Conservation (phyloP, 2,797 vertebrate species). For the Diplodus sargus region DNA sequence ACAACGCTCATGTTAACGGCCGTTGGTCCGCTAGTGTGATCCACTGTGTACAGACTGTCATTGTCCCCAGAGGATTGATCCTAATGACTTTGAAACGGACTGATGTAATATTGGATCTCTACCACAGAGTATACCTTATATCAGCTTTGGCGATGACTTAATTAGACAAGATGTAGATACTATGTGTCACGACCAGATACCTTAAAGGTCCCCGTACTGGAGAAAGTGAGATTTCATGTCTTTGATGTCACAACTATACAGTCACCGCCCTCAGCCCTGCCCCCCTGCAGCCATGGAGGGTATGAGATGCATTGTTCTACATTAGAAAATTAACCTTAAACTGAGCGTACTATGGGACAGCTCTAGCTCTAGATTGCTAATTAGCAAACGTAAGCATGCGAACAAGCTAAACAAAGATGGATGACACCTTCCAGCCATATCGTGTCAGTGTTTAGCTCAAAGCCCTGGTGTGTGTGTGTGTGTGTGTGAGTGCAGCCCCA, state of each 20-base stretch:
- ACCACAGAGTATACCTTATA: no score
- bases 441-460: not conserved
- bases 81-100: no score
- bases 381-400: not conserved
- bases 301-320: no score
- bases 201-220: not conserved
- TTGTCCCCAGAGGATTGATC: no score
- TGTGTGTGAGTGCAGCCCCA: not conserved
- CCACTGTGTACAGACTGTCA: no score
- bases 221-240: no score
- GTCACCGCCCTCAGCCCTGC: no score
- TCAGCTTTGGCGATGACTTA: not conserved
- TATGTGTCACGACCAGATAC: not conserved
- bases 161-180: not conserved
- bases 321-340: no score
- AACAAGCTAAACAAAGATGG: not conserved
- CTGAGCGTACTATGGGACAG: no score
- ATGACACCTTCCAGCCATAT: not conserved
- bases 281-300: no score
- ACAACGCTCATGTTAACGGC: conserved; percentile 17
- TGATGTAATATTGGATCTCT: no score
- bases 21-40: not conserved
- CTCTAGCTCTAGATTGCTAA: not conserved
- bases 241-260: no score
- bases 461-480: not conserved